Conservation (phyloP, 2,797 vertebrate genomes). For the Lepus townsendii region DNA sequence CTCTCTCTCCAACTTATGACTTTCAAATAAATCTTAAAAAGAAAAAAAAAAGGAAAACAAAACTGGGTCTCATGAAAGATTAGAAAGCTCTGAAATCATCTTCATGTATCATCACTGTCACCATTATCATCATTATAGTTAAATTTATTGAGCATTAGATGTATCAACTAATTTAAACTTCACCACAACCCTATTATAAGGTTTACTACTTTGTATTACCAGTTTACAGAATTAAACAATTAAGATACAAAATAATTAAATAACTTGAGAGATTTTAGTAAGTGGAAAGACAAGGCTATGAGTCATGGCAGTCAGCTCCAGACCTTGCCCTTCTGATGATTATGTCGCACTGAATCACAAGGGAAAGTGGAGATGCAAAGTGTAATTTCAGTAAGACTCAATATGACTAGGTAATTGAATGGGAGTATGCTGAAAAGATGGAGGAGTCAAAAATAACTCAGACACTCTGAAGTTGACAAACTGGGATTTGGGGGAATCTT, state of each 20-base stretch:
- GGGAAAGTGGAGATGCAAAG: background rate
- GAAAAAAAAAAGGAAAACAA: background rate
- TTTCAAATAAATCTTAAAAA: no score
- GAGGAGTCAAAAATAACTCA: background rate
- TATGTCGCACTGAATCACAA: background rate
- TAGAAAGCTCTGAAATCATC: background rate
- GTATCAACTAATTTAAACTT: slow-evolving; percentile 18
- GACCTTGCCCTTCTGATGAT: background rate
- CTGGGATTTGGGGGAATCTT: background rate
- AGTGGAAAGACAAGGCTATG: background rate
- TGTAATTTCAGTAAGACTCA: background rate
- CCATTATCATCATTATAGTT: background rate
- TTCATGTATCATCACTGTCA: background rate
- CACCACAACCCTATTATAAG: background rate
- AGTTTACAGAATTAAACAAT: background rate
- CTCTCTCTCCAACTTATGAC: no score
- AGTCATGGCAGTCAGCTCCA: background rate
- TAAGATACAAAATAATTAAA: background rate
- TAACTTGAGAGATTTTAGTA: background rate
- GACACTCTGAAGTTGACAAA: background rate
- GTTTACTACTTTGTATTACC: background rate
- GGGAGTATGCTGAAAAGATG: background rate
- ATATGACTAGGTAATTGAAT: background rate
- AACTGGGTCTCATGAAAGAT: background rate
- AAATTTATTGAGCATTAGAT: background rate